A percentile compares a stretch with the other conserved stretches of the same genome.
phyloP scores from a whole-genome alignment of 2,797 vertebrate species.

The Benthosema pterotum region DNA sequence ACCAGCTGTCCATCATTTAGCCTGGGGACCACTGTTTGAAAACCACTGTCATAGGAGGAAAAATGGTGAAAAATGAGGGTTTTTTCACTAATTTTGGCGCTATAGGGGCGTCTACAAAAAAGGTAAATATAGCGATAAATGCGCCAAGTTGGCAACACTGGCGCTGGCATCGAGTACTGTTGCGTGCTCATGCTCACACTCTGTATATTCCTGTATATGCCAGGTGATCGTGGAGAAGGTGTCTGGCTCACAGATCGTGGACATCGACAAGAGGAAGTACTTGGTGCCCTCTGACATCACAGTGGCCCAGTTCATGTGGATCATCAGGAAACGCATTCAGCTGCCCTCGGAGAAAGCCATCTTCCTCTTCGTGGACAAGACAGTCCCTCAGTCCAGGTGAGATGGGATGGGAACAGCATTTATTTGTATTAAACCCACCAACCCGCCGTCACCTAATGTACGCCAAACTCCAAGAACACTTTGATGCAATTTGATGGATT shows the following conservation, averaged over 20 bases:
- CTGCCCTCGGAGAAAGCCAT: conserved; percentile 99
- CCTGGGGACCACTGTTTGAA: no score
- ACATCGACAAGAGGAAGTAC: conserved; percentile 99
- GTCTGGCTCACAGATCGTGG: conserved; percentile 96
- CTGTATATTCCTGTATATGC: not conserved
- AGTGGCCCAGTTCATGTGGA: conserved; percentile 99
- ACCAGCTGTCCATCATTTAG: no score
- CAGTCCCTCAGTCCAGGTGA: conserved; percentile 97
- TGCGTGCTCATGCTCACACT: not conserved
- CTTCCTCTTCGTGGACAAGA: conserved; percentile 99
- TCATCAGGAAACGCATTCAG: conserved; percentile 98
- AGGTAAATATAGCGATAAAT: no score
- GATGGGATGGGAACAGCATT: conserved; percentile 15
- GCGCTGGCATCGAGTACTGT: not conserved
- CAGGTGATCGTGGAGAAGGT: conserved; percentile 99
- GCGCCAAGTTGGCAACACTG: no score
- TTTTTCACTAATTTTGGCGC: no score
- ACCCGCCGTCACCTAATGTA: no score
- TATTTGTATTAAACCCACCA: no score
- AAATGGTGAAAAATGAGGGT: no score
- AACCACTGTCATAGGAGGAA: no score
- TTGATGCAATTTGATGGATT: no score
- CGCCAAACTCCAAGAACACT: no score
- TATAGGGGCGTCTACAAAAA: no score
- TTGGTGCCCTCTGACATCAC: conserved; percentile 98